These are phyloP conservation scores for Plagodis dolabraria DNA, from an alignment of 2,888 invertebrate species.

Conservation along the genomic window DNA sequence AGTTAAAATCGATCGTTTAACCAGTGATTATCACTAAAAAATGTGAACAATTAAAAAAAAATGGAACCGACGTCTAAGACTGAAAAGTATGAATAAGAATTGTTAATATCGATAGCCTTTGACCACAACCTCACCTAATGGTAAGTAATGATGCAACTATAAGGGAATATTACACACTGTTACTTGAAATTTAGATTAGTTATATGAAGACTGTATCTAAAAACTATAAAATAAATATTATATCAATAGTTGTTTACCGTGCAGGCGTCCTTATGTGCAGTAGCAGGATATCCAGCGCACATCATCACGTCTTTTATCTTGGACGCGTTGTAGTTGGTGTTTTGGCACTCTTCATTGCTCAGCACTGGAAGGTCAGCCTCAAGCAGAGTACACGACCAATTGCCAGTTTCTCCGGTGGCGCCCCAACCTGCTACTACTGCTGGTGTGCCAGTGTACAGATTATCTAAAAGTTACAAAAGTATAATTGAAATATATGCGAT, in stretches of 20 bases:
- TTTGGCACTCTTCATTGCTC: conserved; percentile 88
- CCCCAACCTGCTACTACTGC: conserved; percentile 95
- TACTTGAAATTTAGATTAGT: too few relatives aligned
- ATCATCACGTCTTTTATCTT: conserved; percentile 96
- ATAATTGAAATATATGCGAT: too few relatives aligned
- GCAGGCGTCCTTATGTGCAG: conserved; percentile 91
- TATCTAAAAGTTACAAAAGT: conserved; percentile 65
- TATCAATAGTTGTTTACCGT: conserved; percentile 80
- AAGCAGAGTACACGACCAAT: conserved; percentile 92
- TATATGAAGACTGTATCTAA: too few relatives aligned
- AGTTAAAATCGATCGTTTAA: too few relatives aligned
- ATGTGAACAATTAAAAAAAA: too few relatives aligned
- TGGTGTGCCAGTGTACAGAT: conserved; percentile 87
- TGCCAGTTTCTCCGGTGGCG: conserved; percentile 92
- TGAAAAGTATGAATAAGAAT: too few relatives aligned
- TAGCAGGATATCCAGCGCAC: conserved; percentile 91
- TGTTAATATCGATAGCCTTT: not conserved
- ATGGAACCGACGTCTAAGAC: too few relatives aligned
- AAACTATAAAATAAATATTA: not conserved
- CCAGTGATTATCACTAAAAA: too few relatives aligned
- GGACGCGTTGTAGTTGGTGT: conserved; percentile 91
- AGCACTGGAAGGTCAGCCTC: conserved; percentile 91
- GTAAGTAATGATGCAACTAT: too few relatives aligned
- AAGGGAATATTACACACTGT: too few relatives aligned
- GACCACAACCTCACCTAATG: too few relatives aligned